These are phyloP conservation scores for Trisateles emortualis DNA, from an alignment of 2,888 invertebrate genomes.

Conservation along the genomic window DNA sequence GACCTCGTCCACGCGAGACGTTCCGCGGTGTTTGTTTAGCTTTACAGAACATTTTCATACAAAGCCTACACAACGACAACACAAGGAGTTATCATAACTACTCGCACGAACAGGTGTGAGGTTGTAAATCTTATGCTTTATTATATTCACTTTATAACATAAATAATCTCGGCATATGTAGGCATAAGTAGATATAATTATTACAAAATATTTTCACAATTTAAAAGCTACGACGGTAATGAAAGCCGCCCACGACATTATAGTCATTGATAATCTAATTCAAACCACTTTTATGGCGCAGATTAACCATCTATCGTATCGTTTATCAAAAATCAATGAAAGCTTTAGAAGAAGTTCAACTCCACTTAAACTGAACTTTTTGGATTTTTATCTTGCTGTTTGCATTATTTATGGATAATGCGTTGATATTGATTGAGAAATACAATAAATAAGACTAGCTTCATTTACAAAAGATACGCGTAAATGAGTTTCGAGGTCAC, in stretches of 20 bases:
- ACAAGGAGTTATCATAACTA: conserved; percentile 38
- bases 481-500: background rate
- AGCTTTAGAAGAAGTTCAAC: conserved; percentile 15
- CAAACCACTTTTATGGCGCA: conserved; percentile 13
- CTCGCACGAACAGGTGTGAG: conserved; percentile 43
- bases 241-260: conserved; percentile 21
- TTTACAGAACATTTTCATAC: conserved; percentile 46
- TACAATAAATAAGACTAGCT: background rate
- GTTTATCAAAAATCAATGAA: conserved; percentile 20
- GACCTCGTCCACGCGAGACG: conserved; percentile 47
- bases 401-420: background rate
- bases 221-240: conserved; percentile 16
- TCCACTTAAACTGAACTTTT: conserved; percentile 10
- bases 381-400: background rate
- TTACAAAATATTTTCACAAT: conserved; percentile 28
- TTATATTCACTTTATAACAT: background rate
- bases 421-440: background rate
- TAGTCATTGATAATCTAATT: conserved; percentile 23
- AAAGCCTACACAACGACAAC: conserved; percentile 23
- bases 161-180: background rate
- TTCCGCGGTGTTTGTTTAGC: conserved; percentile 52
- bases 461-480: background rate
- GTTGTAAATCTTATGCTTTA: conserved; percentile 40
- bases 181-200: background rate
- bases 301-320: conserved; percentile 21